These are phyloP conservation scores for Marisa cornuarietis DNA, from an alignment of 1,140 invertebrate genomes.

Conservation along the genomic window DNA sequence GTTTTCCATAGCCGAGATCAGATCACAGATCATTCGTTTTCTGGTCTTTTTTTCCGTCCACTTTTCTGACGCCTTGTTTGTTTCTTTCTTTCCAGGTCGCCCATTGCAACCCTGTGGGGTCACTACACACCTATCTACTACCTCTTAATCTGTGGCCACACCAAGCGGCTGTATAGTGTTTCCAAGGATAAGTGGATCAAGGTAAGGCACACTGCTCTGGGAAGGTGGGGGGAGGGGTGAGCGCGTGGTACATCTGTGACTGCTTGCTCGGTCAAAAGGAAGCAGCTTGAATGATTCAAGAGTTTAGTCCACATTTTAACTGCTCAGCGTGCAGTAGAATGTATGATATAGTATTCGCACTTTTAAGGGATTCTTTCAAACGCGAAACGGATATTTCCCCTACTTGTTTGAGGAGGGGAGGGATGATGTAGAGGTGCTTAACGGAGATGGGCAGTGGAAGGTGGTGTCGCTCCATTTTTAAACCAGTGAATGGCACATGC, in stretches of 20 bases:
- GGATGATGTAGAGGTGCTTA: background rate
- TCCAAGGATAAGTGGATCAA: conserved; percentile 8
- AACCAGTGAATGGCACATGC: too few relatives aligned
- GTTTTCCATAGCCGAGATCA: background rate
- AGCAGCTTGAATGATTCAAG: too few relatives aligned
- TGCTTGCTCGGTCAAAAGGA: too few relatives aligned
- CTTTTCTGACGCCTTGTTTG: background rate
- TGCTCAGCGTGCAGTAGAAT: too few relatives aligned
- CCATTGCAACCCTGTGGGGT: background rate
- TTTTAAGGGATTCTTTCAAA: too few relatives aligned
- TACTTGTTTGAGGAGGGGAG: too few relatives aligned
- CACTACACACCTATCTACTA: background rate
- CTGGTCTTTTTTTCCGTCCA: background rate
- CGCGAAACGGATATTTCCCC: too few relatives aligned
- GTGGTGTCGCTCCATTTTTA: background rate
- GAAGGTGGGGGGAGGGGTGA: too few relatives aligned
- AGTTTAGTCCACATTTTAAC: too few relatives aligned
- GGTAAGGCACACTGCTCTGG: too few relatives aligned
- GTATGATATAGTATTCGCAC: too few relatives aligned
- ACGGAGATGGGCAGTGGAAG: background rate
- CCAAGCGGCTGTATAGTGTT: background rate
- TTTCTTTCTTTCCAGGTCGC: background rate
- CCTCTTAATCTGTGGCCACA: background rate
- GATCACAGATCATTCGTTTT: background rate
- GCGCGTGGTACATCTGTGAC: too few relatives aligned